A percentile compares a stretch with the other conserved stretches of the same genome.
phyloP scores from a whole-genome alignment of 2,113 vertebrate species.

The Heterotis niloticus region DNA sequence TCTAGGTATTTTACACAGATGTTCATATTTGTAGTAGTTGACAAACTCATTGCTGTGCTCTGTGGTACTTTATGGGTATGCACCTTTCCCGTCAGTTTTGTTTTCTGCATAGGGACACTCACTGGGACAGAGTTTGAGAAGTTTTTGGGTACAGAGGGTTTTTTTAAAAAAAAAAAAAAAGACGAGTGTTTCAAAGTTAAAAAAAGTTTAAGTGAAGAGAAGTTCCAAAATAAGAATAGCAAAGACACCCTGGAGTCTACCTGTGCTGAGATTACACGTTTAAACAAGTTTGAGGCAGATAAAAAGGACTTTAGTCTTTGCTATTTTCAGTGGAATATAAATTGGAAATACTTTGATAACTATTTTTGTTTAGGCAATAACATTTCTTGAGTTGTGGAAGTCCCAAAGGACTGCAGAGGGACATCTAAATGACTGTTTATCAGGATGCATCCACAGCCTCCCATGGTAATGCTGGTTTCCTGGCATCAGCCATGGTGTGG shows the following conservation, averaged over 20 bases:
- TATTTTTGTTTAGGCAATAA: neutral
- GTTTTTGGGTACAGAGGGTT: too few relatives aligned
- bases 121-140: neutral
- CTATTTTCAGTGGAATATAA: neutral
- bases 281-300: neutral
- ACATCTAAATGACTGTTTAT: neutral
- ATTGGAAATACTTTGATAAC: constrained; percentile 7
- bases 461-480: too few relatives aligned
- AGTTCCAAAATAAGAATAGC: constrained; percentile 1
- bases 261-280: neutral
- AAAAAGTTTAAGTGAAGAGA: neutral
- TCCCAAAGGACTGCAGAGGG: neutral
- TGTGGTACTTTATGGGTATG: neutral
- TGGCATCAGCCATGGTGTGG: too few relatives aligned
- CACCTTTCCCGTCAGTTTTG: neutral
- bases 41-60: neutral
- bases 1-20: neutral
- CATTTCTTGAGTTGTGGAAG: neutral
- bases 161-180: too few relatives aligned
- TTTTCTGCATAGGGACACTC: neutral
- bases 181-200: neutral
- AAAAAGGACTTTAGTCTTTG: neutral
- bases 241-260: neutral
- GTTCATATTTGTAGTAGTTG: neutral
- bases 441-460: too few relatives aligned